Percentiles rank a stretch among this genome's conserved stretches.
These are phyloP conservation scores for Lingula anatina DNA, from an alignment of 2,888 invertebrate species.

Conservation along the genomic window DNA sequence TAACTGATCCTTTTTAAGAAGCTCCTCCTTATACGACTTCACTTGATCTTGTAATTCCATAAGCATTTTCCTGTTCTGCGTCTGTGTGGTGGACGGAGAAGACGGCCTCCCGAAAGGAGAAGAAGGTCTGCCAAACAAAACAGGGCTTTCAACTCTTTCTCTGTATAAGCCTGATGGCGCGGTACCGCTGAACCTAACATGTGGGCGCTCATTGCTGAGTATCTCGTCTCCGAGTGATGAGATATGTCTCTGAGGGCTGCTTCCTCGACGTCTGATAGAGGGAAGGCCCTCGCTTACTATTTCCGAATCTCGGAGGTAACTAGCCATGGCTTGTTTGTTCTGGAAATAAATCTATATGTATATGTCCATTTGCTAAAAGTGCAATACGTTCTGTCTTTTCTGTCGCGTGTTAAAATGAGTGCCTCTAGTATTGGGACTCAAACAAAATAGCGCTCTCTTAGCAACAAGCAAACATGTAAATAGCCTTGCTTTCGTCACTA, in stretches of 20 bases:
- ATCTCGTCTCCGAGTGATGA: background rate
- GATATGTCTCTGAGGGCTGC: background rate
- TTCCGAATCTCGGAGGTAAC: background rate
- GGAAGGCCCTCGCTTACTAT: background rate
- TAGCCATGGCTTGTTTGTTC: background rate
- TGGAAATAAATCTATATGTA: too few species aligned
- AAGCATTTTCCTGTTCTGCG: too few species aligned
- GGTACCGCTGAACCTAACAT: background rate
- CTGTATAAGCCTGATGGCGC: background rate
- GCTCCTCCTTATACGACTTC: conserved; percentile 39
- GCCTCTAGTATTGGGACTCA: too few species aligned
- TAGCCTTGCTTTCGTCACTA: too few species aligned
- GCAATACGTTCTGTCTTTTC: too few species aligned
- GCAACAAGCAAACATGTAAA: too few species aligned
- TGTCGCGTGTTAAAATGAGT: too few species aligned
- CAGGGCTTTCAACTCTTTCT: background rate
- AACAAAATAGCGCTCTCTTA: too few species aligned
- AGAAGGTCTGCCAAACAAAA: background rate
- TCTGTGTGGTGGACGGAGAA: too few species aligned
- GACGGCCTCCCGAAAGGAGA: too few species aligned
- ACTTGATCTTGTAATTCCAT: conserved; percentile 45
- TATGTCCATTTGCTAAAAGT: too few species aligned
- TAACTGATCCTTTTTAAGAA: conserved; percentile 45
- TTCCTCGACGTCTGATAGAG: background rate
- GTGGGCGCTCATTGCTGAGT: too few species aligned